Base-by-base conservation (phyloP, 2,888 invertebrate genomes). In the Allolobophora icterica region DNA sequence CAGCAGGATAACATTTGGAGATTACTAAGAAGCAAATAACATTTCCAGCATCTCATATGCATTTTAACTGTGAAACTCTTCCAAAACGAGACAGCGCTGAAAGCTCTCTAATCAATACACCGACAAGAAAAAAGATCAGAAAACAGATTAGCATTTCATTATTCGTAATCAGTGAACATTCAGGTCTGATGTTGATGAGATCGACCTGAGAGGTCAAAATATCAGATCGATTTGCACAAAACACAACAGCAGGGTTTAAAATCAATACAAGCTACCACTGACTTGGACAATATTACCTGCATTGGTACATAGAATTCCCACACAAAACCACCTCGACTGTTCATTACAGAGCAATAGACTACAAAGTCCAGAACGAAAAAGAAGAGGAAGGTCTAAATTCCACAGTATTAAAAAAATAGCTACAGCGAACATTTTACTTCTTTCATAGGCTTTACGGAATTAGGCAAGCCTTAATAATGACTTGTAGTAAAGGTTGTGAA, bases 21-120 rank as follows among this genome's bases (percentile, higher is more conserved):
- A 6, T 52, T 24, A 52, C 3, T 52, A 21, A 24, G 52, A 0
- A 6, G 52, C 52, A 52, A 52, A 52, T 24, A 24, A 52, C 24
- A 52, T 52, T 24, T 24, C 52, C 52, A 52, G 24, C 24, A 24
- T 52, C 52, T 1, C 24, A 24, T 52, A 24, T 52, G 21, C 52
- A 52, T 52, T 52, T n/a, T 71, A 71, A n/a, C 71, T 71, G n/a
- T 11, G 11, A 11, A 71, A n/a, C n/a, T 71, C 71, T n/a, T 71
- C 71, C n/a, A 71, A 6, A n/a, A 71, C n/a, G 71, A 71, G 24
- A 24, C 24, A 11, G 71, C n/a, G 71, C 30, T 71, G 8, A 71
- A n/a, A n/a, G 71, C n/a, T n/a, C 52, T 52, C 71, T n/a, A 71
- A 71, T 71, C 30, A 71, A 71, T 52, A n/a, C 71, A 71, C 71